A percentile compares a stretch with the other conserved stretches of the same genome.
Conservation (phyloP, 37 sponge, comb jelly and placozoan species). For the Theonella swinhoei region DNA sequence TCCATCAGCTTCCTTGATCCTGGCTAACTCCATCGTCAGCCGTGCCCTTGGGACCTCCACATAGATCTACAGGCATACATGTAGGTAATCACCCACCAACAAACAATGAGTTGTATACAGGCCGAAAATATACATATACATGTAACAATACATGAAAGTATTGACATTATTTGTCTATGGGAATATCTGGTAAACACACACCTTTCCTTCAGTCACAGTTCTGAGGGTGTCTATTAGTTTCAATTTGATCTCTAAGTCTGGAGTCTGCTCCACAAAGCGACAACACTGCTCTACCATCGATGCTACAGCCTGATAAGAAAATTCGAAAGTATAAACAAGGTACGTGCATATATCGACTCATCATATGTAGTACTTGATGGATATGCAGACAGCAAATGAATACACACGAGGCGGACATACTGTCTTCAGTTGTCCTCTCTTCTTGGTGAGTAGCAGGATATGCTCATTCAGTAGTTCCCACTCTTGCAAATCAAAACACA, state of each 20-base stretch:
- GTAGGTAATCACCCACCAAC: no score
- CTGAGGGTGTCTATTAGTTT: constrained; percentile 90
- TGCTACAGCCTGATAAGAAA: constrained; percentile 81
- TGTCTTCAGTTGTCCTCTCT: constrained; percentile 86
- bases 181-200: constrained; percentile 3
- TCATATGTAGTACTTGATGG: not conserved
- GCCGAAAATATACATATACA: no score
- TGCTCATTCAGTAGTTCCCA: constrained; percentile 94
- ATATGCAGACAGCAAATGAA: not conserved
- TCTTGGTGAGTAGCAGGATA: constrained; percentile 85
- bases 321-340: not conserved
- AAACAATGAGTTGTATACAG: no score
- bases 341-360: no score
- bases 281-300: constrained; percentile 94
- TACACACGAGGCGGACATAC: constrained; percentile 25
- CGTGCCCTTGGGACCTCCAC: constrained; percentile 96
- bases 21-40: constrained; percentile 90
- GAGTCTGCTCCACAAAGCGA: constrained; percentile 87
- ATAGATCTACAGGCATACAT: constrained; percentile 75
- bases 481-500: constrained; percentile 85
- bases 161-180: not conserved
- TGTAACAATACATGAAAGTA: no score
- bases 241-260: constrained; percentile 79
- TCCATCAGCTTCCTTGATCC: constrained; percentile 87
- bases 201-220: constrained; percentile 96